Conservation (phyloP, 2,888 invertebrate species). For the Chironomus riparius region DNA sequence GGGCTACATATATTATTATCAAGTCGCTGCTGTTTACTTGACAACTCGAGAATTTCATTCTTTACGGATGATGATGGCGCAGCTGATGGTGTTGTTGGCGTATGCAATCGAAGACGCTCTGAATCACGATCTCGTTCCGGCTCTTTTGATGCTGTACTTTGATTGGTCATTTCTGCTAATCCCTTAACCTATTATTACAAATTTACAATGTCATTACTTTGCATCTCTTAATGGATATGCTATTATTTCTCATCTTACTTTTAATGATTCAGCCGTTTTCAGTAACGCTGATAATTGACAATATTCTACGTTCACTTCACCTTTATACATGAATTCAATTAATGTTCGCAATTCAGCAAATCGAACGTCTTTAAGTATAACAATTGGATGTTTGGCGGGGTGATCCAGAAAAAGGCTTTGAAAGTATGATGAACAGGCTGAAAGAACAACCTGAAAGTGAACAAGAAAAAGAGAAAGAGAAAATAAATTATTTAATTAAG, state of each 20-base stretch:
- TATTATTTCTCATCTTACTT: constrained; percentile 45
- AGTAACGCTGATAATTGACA: constrained; percentile 84
- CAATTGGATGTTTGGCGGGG: constrained; percentile 85
- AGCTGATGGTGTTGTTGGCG: constrained; percentile 37
- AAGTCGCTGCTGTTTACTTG: constrained; percentile 22
- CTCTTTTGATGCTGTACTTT: constrained; percentile 52
- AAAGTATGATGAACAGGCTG: constrained; percentile 93
- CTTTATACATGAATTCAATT: constrained; percentile 94
- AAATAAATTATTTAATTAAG: background rate
- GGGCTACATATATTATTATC: constrained; percentile 38
- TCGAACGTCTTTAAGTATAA: constrained; percentile 89
- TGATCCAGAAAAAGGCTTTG: constrained; percentile 88
- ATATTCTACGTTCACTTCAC: constrained; percentile 90
- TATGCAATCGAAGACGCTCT: constrained; percentile 41
- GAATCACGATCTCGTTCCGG: constrained; percentile 49
- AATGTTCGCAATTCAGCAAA: constrained; percentile 83
- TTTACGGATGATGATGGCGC: constrained; percentile 32
- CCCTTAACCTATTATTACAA: constrained; percentile 59
- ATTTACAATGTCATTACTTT: background rate
- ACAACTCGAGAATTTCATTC: constrained; percentile 26
- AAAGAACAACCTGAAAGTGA: constrained; percentile 69
- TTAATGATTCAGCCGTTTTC: constrained; percentile 86
- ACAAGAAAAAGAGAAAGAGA: constrained; percentile 12
- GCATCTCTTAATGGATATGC: background rate
- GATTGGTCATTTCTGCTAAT: constrained; percentile 84